These are phyloP conservation scores for Acanthiza pusilla DNA, from an alignment of 2,797 vertebrate species.

Conservation along the genomic window DNA sequence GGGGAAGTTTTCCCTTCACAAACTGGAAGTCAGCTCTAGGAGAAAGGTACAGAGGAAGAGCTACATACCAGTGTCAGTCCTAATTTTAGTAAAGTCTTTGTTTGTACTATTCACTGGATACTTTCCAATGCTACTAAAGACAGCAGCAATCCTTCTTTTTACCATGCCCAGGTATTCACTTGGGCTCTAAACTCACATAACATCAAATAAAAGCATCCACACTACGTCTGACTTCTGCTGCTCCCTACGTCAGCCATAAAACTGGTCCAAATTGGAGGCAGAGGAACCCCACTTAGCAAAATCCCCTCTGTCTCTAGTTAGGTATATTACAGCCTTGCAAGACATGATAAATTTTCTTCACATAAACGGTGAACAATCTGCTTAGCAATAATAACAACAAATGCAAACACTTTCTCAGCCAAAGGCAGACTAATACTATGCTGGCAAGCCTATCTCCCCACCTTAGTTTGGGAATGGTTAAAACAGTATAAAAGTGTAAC, in stretches of 20 bases:
- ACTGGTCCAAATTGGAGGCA: background rate
- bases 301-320: background rate
- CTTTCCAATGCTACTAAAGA: background rate
- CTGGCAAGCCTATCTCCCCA: slow-evolving; percentile 10
- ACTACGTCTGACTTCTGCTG: background rate
- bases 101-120: background rate
- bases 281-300: background rate
- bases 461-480: slow-evolving; percentile 39
- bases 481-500: slow-evolving; percentile 40
- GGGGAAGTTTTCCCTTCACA: background rate
- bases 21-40: background rate
- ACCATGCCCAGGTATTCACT: background rate
- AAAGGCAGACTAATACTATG: background rate
- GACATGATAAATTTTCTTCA: background rate
- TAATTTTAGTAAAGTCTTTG: background rate
- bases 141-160: background rate
- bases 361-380: slow-evolving; percentile 10
- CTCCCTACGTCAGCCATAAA: background rate
- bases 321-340: background rate
- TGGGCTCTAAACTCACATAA: background rate
- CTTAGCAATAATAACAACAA: slow-evolving; percentile 20
- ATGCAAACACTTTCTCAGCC: slow-evolving; percentile 16
- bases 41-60: background rate
- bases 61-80: background rate
- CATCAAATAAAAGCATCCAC: background rate